phyloP scores from a whole-genome alignment of 2,797 vertebrate species.

The Mycteria americana region DNA sequence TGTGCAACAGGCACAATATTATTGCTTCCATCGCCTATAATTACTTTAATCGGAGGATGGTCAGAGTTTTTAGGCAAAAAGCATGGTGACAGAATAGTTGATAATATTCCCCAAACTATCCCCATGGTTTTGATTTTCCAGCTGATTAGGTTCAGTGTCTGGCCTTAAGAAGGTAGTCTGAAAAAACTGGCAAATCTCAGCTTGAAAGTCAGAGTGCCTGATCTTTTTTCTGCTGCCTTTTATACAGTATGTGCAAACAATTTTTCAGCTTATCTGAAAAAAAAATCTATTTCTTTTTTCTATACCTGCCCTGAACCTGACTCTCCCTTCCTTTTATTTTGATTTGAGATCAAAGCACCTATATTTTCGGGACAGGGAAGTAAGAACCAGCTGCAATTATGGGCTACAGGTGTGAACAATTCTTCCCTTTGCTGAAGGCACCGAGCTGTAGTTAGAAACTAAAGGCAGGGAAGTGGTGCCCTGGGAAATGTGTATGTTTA shows the following conservation, averaged over 20 bases:
- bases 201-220: not conserved
- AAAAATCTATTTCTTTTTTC: not conserved
- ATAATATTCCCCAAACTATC: not conserved
- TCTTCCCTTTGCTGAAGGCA: not conserved
- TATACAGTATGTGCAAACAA: not conserved
- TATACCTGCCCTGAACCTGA: not conserved
- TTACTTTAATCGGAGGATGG: not conserved
- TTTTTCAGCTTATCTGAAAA: not conserved
- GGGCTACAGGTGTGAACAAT: not conserved
- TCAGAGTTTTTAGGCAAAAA: not conserved
- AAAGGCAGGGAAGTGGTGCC: not conserved
- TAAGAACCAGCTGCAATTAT: not conserved
- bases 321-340: not conserved
- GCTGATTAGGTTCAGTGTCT: not conserved
- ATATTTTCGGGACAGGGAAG: not conserved
- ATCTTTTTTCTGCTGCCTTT: not conserved
- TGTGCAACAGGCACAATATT: not conserved
- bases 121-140: not conserved
- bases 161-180: not conserved
- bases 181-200: not conserved
- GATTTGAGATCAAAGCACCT: not conserved
- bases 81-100: not conserved
- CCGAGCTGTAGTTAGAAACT: not conserved
- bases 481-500: not conserved
- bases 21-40: not conserved